Evolutionary conservation across 2,113 vertebrate genomes (phyloP).

Genomic region (Bothrops jararaca): DNA sequence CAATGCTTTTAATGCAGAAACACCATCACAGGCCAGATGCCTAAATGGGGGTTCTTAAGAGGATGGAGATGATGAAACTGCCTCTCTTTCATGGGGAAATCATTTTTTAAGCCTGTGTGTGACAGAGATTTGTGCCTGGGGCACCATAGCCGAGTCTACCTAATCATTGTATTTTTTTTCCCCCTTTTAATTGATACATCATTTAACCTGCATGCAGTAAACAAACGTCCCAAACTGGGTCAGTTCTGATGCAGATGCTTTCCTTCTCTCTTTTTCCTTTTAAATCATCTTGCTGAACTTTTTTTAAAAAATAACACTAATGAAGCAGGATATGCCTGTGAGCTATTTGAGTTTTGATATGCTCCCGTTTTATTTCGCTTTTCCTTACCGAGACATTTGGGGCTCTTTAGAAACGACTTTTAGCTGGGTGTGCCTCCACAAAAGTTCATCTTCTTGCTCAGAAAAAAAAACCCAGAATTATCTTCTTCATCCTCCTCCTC

Average conservation of each 20-base stretch:
- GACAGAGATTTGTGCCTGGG: constrained; percentile 48
- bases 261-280: not conserved
- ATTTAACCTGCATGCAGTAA: not conserved
- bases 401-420: not conserved
- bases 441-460: not conserved
- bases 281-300: not conserved
- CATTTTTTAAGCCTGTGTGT: constrained; percentile 56
- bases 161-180: not conserved
- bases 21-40: too few species aligned
- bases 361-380: not conserved
- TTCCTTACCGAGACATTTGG: not conserved
- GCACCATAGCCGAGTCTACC: not conserved
- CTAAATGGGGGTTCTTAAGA: not conserved
- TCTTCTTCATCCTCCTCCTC: constrained; percentile 23
- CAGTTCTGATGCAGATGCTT: not conserved
- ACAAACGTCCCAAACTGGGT: not conserved
- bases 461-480: not conserved
- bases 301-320: constrained; percentile 27
- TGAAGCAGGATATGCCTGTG: not conserved
- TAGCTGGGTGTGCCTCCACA: not conserved
- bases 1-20: not conserved
- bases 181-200: not conserved
- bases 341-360: not conserved
- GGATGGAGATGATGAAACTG: constrained; percentile 50
- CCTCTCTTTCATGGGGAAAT: constrained; percentile 49